Conservation (phyloP, 2,797 vertebrate species). For the Moxostoma hubbsi region DNA sequence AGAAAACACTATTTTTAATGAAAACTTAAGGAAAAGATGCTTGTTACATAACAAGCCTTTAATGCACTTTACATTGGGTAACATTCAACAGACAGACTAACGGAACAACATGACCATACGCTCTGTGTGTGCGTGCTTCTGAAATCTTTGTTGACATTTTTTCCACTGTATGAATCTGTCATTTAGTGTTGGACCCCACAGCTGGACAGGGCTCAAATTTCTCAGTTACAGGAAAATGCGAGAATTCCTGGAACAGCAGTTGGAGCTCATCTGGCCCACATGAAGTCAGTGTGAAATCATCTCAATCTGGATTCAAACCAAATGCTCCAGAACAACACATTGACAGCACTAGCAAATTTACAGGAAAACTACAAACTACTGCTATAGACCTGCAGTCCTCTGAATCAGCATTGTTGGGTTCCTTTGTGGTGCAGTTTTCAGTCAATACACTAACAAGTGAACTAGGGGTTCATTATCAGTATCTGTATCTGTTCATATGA, state of each 20-base stretch:
- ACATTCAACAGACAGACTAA: neutral
- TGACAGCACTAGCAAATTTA: neutral
- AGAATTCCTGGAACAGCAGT: slow-evolving; percentile 63
- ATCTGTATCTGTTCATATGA: no score
- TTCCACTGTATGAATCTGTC: slow-evolving; percentile 1
- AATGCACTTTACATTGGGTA: neutral
- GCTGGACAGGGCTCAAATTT: slow-evolving; percentile 50
- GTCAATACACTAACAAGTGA: no score
- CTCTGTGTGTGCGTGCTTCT: neutral
- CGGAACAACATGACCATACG: no score
- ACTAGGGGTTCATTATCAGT: no score
- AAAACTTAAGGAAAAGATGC: no score
- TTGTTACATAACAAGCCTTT: neutral
- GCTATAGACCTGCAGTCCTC: no score
- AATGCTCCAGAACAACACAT: neutral
- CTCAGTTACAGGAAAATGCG: slow-evolving; percentile 49
- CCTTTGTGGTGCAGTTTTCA: no score
- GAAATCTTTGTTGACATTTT: slow-evolving; percentile 29
- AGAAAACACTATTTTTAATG: no score
- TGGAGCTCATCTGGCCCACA: slow-evolving; percentile 52
- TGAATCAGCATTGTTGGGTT: no score
- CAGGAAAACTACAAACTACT: no score
- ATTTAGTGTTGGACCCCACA: slow-evolving; percentile 40
- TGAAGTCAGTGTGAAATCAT: neutral
- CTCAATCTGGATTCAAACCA: slow-evolving; percentile 2